A percentile compares a stretch with the other conserved stretches of the same genome.
These are phyloP conservation scores for Noctua janthina DNA, from an alignment of 2,888 invertebrate species.

Conservation along the genomic window DNA sequence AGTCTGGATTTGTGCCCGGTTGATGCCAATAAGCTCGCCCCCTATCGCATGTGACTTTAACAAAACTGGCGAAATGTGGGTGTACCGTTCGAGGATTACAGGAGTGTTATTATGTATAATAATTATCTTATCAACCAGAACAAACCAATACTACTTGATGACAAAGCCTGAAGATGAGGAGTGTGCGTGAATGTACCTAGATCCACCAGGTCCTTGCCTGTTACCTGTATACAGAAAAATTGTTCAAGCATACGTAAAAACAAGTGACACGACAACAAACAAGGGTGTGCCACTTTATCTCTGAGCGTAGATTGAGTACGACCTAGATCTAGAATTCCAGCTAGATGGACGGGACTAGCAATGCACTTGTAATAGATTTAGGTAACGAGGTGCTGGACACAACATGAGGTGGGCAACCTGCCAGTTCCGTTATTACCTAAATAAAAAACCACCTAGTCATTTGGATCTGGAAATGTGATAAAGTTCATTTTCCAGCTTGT, in stretches of 20 bases:
- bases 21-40: too few relatives aligned
- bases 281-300: background rate
- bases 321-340: constrained; percentile 13
- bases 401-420: constrained; percentile 52
- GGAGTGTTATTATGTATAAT: too few relatives aligned
- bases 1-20: too few relatives aligned
- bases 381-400: constrained; percentile 45
- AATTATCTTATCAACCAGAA: background rate
- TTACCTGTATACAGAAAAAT: too few relatives aligned
- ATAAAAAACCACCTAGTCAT: constrained; percentile 19
- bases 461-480: constrained; percentile 7
- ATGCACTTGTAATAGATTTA: constrained; percentile 51
- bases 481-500: background rate
- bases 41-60: too few relatives aligned
- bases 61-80: too few relatives aligned
- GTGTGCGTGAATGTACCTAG: background rate
- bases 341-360: constrained; percentile 6
- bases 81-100: too few relatives aligned
- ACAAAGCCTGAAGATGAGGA: background rate
- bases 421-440: constrained; percentile 34
- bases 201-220: background rate
- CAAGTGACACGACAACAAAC: background rate
- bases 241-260: background rate
- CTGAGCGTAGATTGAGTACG: background rate
- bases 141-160: background rate